phyloP scores from a whole-genome alignment of 37 sponge, comb jelly and placozoan species.

The Axinella damicornis region DNA sequence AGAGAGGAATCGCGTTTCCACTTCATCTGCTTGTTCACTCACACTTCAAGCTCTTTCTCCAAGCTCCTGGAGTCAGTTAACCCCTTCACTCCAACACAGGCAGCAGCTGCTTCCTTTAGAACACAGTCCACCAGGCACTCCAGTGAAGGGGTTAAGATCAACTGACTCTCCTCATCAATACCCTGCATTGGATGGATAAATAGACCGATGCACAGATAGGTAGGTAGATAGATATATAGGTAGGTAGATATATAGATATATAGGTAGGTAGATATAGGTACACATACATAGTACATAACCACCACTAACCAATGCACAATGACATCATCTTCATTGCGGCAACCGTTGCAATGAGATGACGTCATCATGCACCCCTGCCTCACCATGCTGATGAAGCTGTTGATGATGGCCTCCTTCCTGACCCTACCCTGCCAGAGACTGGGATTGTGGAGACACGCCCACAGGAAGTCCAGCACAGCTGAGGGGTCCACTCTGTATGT shows the following conservation, averaged over 20 bases:
- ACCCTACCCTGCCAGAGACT: conserved; percentile 78
- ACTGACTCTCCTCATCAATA: conserved; percentile 50
- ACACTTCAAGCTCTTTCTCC: neutral
- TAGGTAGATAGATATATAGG: too few species aligned
- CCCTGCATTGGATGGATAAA: conserved; percentile 30
- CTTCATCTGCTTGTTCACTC: neutral
- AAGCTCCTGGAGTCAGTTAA: neutral
- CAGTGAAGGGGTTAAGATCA: conserved; percentile 44
- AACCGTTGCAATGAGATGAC: too few species aligned
- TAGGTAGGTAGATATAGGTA: too few species aligned
- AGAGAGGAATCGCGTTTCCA: too few species aligned
- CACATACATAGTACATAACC: too few species aligned
- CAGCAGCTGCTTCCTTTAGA: conserved; percentile 48
- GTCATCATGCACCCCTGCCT: too few species aligned
- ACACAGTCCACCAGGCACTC: conserved; percentile 48
- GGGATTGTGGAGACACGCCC: conserved; percentile 83
- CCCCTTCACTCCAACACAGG: neutral
- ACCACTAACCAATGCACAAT: too few species aligned
- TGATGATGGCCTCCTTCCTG: conserved; percentile 77
- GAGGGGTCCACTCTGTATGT: conserved; percentile 44
- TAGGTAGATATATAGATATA: too few species aligned
- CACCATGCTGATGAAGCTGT: conserved; percentile 66
- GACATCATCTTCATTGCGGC: too few species aligned
- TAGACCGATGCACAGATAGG: too few species aligned
- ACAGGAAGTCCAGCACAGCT: conserved; percentile 78